Conservation (phyloP, 2,797 vertebrate species). For the Enteromius radiatus region DNA sequence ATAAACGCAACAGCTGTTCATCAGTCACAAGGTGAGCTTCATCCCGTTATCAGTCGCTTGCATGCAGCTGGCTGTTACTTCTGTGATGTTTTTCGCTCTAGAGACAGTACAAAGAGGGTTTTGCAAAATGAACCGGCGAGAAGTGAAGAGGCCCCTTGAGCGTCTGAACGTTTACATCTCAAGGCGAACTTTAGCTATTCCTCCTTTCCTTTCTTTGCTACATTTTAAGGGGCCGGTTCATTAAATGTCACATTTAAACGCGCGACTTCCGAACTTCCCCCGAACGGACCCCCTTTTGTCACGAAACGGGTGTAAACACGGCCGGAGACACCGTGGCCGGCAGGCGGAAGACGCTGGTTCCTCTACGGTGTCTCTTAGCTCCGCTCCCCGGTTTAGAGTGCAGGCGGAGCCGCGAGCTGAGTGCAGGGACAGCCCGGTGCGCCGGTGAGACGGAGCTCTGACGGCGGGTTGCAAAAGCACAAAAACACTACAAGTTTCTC, state of each 20-base stretch:
- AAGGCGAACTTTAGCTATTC: conserved; percentile 46
- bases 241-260: not conserved
- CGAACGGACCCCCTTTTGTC: not conserved
- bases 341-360: conserved; percentile 71
- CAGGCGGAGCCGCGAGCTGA: conserved; percentile 73
- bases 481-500: not conserved
- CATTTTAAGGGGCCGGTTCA: not conserved
- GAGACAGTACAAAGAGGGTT: conserved; percentile 76
- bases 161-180: conserved; percentile 67
- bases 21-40: conserved; percentile 32
- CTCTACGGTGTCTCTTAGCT: conserved; percentile 82
- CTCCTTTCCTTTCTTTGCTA: not conserved
- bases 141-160: conserved; percentile 77
- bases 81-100: not conserved
- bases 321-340: conserved; percentile 69
- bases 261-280: not conserved
- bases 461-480: not conserved
- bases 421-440: conserved; percentile 71
- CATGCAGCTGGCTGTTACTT: not conserved
- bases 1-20: conserved; percentile 24
- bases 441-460: conserved; percentile 57
- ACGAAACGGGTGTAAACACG: not conserved
- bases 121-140: conserved; percentile 77
- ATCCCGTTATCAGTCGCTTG: not conserved
- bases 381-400: conserved; percentile 73